Conservation (phyloP, 23 tunicate species). For the Styela plicata region DNA sequence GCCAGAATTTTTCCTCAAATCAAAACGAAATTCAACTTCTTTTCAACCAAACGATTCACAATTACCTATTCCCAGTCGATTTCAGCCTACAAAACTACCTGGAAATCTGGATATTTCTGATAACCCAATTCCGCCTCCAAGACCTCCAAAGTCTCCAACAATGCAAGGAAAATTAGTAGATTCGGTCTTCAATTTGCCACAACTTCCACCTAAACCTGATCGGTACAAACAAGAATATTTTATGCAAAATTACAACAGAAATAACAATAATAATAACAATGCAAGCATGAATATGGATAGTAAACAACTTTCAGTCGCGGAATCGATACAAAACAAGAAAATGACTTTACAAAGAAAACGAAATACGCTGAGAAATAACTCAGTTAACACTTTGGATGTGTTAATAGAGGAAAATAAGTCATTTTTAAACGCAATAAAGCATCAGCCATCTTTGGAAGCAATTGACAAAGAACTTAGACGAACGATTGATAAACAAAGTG, state of each 20-base stretch:
- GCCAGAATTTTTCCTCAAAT: not conserved
- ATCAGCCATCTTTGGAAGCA: too few species aligned
- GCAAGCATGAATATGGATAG: too few species aligned
- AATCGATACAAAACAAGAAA: not conserved
- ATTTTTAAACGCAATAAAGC: not conserved
- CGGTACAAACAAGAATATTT: not conserved
- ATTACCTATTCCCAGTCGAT: too few species aligned
- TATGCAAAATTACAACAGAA: not conserved
- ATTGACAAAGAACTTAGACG: too few species aligned
- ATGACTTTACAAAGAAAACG: not conserved
- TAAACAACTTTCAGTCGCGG: not conserved
- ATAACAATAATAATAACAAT: too few species aligned
- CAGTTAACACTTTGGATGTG: not conserved
- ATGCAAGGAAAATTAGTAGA: not conserved
- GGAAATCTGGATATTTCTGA: not conserved
- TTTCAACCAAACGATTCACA: too few species aligned
- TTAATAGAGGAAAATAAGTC: not conserved
- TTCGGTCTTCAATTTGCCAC: not conserved
- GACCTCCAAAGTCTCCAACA: not conserved
- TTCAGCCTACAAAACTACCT: not conserved
- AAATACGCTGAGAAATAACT: not conserved
- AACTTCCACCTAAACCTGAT: not conserved
- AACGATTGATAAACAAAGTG: too few species aligned
- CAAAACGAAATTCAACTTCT: too few species aligned
- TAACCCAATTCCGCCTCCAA: not conserved